Conservation (phyloP, 2,888 invertebrate genomes). For the Cantharis flavilabris region DNA sequence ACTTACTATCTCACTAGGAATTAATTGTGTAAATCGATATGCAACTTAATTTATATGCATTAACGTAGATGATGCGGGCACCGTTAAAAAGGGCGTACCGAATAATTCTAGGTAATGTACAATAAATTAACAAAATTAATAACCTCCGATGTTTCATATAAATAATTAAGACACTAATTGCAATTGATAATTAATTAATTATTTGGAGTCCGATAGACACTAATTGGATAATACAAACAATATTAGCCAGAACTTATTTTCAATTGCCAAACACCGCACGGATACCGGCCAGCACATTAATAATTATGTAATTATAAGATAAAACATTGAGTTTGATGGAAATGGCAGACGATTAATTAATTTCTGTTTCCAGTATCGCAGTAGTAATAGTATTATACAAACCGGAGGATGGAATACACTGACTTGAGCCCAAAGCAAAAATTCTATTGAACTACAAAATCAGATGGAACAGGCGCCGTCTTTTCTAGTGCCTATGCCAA, state of each 20-base stretch:
- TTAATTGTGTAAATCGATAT: neutral
- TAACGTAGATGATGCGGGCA: neutral
- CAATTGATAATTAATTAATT: neutral
- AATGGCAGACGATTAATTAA: neutral
- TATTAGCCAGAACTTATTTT: neutral
- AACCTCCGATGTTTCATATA: neutral
- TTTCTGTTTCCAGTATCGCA: neutral
- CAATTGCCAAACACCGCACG: neutral
- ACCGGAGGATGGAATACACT: slow-evolving; percentile 11
- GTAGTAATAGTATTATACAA: neutral
- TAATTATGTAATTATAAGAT: neutral
- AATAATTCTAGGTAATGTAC: neutral
- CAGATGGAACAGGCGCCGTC: slow-evolving; percentile 24
- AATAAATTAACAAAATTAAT: neutral
- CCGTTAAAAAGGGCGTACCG: neutral
- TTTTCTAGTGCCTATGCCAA: slow-evolving; percentile 24
- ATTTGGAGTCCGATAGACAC: neutral
- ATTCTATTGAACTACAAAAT: slow-evolving; percentile 7
- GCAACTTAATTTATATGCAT: neutral
- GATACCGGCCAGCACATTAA: neutral
- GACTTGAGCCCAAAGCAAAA: slow-evolving; percentile 16
- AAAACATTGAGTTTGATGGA: neutral
- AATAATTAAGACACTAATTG: neutral
- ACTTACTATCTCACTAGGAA: neutral
- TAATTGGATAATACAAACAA: neutral